phyloP scores from a whole-genome alignment of 2,797 vertebrate species.

The Oryzias sinensis region DNA sequence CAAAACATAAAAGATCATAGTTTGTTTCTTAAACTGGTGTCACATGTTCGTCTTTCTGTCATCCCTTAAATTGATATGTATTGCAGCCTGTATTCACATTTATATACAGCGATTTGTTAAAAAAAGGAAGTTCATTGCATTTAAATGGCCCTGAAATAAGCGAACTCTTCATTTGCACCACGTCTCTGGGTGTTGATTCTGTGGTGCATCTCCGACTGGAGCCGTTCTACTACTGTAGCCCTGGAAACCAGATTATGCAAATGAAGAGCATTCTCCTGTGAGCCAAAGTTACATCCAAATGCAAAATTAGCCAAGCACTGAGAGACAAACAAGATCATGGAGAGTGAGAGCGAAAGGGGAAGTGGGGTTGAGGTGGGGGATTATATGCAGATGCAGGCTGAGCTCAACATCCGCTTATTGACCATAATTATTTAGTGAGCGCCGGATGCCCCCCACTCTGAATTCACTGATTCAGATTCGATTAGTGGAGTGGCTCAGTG shows the following conservation, averaged over 20 bases:
- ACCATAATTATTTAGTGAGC: constrained; percentile 54
- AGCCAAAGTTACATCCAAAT: constrained; percentile 57
- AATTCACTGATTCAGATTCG: constrained; percentile 54
- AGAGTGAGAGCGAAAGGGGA: constrained; percentile 20
- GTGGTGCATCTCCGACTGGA: constrained; percentile 27
- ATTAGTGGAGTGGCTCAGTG: constrained; percentile 53
- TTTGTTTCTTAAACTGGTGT: neutral
- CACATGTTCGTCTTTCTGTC: neutral
- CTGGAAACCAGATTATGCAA: constrained; percentile 63
- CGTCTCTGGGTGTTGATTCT: constrained; percentile 37
- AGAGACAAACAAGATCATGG: constrained; percentile 53
- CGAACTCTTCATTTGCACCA: constrained; percentile 45
- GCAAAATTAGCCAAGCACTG: constrained; percentile 51
- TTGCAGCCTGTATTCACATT: constrained; percentile 1
- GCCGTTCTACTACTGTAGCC: constrained; percentile 52
- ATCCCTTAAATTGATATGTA: constrained; percentile 2
- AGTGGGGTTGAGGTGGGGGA: neutral
- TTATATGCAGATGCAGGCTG: constrained; percentile 35
- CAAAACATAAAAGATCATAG: neutral
- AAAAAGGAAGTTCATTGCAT: constrained; percentile 20
- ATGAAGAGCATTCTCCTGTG: constrained; percentile 50
- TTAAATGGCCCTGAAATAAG: constrained; percentile 24
- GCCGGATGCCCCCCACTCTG: constrained; percentile 28
- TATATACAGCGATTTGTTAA: constrained; percentile 9
- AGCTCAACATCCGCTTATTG: constrained; percentile 53